phyloP scores from a whole-genome alignment of 92 coral and sea anemone genomes.

The Epizoanthus fatuus region DNA sequence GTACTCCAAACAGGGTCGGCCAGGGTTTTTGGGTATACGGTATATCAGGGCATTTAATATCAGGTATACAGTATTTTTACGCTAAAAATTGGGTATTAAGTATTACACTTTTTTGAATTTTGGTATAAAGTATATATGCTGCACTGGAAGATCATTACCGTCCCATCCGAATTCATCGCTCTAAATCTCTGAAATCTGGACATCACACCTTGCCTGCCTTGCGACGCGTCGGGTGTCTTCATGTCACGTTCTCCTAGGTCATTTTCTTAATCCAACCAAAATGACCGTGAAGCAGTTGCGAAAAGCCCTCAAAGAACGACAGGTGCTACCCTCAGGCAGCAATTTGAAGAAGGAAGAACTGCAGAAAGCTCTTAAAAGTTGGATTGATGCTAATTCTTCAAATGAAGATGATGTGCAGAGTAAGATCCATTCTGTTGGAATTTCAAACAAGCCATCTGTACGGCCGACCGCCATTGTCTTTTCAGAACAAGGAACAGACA shows the following conservation, averaged over 20 bases:
- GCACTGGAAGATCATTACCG: not conserved
- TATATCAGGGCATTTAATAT: conserved; percentile 10
- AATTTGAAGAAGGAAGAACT: too few relatives aligned
- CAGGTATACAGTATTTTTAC: conserved; percentile 20
- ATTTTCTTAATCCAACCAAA: conserved; percentile 47
- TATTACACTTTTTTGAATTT: too few relatives aligned
- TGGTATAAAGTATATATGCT: conserved; percentile 16
- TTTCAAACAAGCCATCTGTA: conserved; percentile 49
- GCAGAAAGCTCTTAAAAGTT: not conserved
- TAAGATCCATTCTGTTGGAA: conserved; percentile 33
- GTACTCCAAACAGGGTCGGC: too few relatives aligned
- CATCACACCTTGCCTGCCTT: too few relatives aligned
- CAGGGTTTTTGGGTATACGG: not conserved
- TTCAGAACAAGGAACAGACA: conserved; percentile 40
- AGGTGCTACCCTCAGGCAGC: conserved; percentile 28
- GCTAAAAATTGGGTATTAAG: not conserved
- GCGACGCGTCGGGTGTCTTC: too few relatives aligned
- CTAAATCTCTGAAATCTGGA: too few relatives aligned
- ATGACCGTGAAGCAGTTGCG: conserved; percentile 45
- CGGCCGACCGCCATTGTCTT: conserved; percentile 47
- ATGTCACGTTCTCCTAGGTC: too few relatives aligned
- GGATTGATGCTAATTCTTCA: conserved; percentile 27
- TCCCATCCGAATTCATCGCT: not conserved
- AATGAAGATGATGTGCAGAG: conserved; percentile 27
- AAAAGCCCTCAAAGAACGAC: conserved; percentile 44